Conservation (phyloP, 1,140 invertebrate genomes). For the honey bee (Apis mellifera) region DNA sequence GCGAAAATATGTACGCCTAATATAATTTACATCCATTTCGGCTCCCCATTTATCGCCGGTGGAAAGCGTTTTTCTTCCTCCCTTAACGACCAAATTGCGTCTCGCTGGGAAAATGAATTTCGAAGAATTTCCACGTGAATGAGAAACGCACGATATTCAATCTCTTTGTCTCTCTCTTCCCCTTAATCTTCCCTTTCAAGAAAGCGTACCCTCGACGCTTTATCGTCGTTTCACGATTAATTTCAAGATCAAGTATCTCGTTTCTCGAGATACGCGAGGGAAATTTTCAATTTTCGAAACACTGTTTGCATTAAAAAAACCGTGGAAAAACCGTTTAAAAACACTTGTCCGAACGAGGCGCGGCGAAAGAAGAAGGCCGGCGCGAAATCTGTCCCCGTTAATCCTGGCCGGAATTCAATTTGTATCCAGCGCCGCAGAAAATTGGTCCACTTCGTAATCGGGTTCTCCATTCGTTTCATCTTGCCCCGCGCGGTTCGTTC, state of each 20-base stretch:
- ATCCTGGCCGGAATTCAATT: slow-evolving; percentile 62
- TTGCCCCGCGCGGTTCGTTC: slow-evolving; percentile 33
- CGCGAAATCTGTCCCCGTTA: slow-evolving; percentile 62
- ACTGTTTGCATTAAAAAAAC: no score
- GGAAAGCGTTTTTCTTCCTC: not conserved
- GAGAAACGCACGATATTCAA: no score
- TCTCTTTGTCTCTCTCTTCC: no score
- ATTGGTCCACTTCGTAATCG: slow-evolving; percentile 67
- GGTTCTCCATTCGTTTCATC: slow-evolving; percentile 58
- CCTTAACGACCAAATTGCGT: not conserved
- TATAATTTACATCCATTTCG: slow-evolving; percentile 13
- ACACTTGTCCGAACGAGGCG: not conserved
- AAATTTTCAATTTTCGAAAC: no score
- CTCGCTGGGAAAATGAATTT: not conserved
- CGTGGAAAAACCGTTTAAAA: no score
- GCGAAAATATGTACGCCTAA: slow-evolving; percentile 15
- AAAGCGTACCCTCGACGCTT: no score
- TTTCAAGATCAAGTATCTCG: no score
- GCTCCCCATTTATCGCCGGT: not conserved
- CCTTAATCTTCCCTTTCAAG: no score
- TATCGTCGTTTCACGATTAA: no score
- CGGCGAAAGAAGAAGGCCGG: not conserved
- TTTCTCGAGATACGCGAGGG: no score
- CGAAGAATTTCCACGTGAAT: not conserved
- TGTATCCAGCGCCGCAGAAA: slow-evolving; percentile 64